These are phyloP conservation scores for Paralichthys olivaceus DNA, from an alignment of 2,113 vertebrate species.

Conservation along the genomic window DNA sequence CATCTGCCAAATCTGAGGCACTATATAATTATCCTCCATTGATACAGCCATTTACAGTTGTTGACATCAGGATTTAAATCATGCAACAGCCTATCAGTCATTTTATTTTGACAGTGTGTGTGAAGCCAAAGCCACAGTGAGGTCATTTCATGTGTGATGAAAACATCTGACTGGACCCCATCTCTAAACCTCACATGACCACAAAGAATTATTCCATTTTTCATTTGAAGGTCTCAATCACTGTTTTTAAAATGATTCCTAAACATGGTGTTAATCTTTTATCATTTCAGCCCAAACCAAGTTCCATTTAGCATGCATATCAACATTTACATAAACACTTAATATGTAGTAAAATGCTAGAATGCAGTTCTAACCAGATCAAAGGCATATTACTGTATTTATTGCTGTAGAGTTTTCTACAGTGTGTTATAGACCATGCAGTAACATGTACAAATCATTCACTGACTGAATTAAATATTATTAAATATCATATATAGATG, in stretches of 20 bases:
- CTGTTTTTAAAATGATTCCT: neutral
- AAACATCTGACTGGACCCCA: conserved; percentile 21
- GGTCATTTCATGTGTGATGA: neutral
- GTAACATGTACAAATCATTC: too few species aligned
- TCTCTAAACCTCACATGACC: neutral
- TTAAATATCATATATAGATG: too few species aligned
- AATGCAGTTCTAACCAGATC: too few species aligned
- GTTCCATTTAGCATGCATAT: too few species aligned
- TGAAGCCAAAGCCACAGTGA: conserved; percentile 14
- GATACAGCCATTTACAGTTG: neutral
- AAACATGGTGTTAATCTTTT: too few species aligned
- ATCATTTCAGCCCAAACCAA: too few species aligned
- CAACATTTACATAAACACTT: too few species aligned
- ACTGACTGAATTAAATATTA: too few species aligned
- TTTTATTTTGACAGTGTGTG: conserved; percentile 15
- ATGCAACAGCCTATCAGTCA: conserved; percentile 6
- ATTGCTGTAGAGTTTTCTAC: too few species aligned
- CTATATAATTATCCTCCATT: neutral
- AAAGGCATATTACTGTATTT: too few species aligned
- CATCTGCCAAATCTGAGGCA: neutral
- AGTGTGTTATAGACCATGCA: too few species aligned
- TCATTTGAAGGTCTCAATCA: neutral
- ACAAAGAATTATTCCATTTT: neutral
- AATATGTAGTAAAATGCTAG: too few species aligned
- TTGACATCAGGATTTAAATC: conserved; percentile 34